These are phyloP conservation scores for Spilosoma lubricipeda DNA, from an alignment of 2,888 invertebrate species.

Conservation along the genomic window DNA sequence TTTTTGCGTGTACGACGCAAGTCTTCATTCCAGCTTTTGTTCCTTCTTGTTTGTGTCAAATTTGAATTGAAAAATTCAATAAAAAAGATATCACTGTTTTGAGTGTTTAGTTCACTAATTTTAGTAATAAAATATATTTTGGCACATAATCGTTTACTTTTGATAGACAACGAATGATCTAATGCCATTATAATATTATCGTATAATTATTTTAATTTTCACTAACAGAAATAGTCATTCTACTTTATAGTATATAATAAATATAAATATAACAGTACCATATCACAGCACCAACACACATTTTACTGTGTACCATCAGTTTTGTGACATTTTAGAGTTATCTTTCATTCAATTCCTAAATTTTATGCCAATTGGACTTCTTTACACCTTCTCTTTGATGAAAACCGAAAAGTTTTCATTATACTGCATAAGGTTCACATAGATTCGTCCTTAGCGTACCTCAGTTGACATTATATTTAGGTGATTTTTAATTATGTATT, in stretches of 20 bases:
- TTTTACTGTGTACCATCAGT: constrained; percentile 64
- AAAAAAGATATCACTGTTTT: constrained; percentile 16
- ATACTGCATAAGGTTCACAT: constrained; percentile 73
- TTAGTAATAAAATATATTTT: constrained; percentile 47
- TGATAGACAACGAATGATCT: constrained; percentile 49
- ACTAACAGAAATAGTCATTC: constrained; percentile 54
- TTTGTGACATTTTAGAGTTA: constrained; percentile 62
- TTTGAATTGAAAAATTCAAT: constrained; percentile 6
- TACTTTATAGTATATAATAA: constrained; percentile 62
- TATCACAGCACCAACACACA: constrained; percentile 76
- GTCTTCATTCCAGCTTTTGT: constrained; percentile 11
- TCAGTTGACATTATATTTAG: constrained; percentile 31
- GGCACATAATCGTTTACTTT: constrained; percentile 50
- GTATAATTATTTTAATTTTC: constrained; percentile 43
- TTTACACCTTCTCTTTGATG: constrained; percentile 53
- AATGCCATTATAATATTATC: constrained; percentile 31
- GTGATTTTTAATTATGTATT: constrained; percentile 25
- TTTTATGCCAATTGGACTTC: constrained; percentile 66
- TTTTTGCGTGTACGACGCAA: neutral
- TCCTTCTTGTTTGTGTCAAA: constrained; percentile 10
- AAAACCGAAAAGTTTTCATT: constrained; percentile 74
- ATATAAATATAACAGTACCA: constrained; percentile 66
- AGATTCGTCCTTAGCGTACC: constrained; percentile 55
- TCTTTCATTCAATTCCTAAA: constrained; percentile 54
- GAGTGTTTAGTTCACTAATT: constrained; percentile 26